A percentile compares a stretch with the other conserved stretches of the same genome.
Conservation (phyloP, 2,888 invertebrate species). For the Caenorhabditis sp. region DNA sequence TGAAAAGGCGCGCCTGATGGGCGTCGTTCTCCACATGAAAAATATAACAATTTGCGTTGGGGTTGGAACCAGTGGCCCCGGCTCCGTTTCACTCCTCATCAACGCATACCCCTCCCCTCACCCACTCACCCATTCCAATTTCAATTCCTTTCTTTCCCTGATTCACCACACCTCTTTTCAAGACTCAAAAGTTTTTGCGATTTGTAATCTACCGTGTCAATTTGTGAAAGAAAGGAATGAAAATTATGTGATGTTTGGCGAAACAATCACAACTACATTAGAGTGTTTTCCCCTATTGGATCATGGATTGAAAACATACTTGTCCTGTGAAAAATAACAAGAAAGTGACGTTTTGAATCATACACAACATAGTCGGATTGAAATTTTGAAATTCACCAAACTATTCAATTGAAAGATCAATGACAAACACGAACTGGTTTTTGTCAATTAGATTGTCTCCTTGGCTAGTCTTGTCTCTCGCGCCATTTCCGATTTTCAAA, state of each 20-base stretch:
- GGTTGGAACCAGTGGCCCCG: conserved; percentile 36
- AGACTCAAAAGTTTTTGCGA: too few species aligned
- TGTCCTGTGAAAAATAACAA: background rate
- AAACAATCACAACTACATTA: too few species aligned
- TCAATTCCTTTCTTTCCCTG: conserved; percentile 19
- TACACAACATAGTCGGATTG: too few species aligned
- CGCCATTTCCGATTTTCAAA: too few species aligned
- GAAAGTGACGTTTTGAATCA: too few species aligned
- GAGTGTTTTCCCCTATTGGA: too few species aligned
- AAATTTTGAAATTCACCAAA: conserved; percentile 36
- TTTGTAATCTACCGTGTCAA: too few species aligned
- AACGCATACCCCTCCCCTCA: conserved; percentile 26
- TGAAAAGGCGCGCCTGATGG: conserved; percentile 50
- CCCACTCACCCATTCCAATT: conserved; percentile 34
- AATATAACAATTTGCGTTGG: conserved; percentile 57
- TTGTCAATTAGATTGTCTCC: too few species aligned
- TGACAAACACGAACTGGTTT: conserved; percentile 41
- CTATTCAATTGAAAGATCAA: conserved; percentile 25
- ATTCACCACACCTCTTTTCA: conserved; percentile 30
- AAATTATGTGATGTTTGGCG: too few species aligned
- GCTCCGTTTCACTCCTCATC: conserved; percentile 52
- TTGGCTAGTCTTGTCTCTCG: too few species aligned
- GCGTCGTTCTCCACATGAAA: conserved; percentile 55
- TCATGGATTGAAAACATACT: background rate
- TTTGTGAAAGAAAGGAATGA: too few species aligned